phyloP scores from a whole-genome alignment of 1,140 invertebrate genomes.

The Zophobas morio region DNA sequence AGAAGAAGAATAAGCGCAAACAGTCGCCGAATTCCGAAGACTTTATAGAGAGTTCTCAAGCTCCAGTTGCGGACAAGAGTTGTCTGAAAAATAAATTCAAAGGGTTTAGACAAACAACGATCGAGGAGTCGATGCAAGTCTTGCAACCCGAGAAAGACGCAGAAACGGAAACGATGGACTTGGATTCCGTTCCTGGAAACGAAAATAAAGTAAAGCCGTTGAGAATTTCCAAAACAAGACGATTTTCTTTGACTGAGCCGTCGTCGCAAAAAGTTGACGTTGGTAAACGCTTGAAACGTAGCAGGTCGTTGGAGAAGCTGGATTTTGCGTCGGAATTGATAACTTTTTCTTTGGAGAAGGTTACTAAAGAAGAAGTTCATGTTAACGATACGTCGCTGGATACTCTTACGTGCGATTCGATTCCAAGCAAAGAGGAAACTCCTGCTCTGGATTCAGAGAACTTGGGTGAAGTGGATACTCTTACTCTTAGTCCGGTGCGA shows the following conservation, averaged over 20 bases:
- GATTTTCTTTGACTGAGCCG: neutral
- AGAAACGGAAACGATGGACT: neutral
- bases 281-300: neutral
- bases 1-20: constrained; percentile 27
- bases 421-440: too few relatives aligned
- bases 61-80: too few relatives aligned
- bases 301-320: constrained; percentile 13
- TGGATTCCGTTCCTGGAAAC: neutral
- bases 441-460: too few relatives aligned
- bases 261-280: constrained; percentile 56
- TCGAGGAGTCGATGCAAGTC: neutral
- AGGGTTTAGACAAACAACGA: neutral
- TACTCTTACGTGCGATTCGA: too few relatives aligned
- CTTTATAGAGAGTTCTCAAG: constrained; percentile 44
- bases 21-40: constrained; percentile 54
- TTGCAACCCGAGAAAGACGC: too few relatives aligned
- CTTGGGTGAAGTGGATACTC: too few relatives aligned
- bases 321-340: neutral
- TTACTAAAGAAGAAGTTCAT: too few relatives aligned
- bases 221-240: constrained; percentile 2
- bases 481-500: too few relatives aligned
- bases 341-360: neutral
- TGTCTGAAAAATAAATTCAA: too few relatives aligned
- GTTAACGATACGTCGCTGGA: too few relatives aligned
- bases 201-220: neutral